phyloP scores from a whole-genome alignment of 2,113 vertebrate species.

The Hippocampus mohnikei region DNA sequence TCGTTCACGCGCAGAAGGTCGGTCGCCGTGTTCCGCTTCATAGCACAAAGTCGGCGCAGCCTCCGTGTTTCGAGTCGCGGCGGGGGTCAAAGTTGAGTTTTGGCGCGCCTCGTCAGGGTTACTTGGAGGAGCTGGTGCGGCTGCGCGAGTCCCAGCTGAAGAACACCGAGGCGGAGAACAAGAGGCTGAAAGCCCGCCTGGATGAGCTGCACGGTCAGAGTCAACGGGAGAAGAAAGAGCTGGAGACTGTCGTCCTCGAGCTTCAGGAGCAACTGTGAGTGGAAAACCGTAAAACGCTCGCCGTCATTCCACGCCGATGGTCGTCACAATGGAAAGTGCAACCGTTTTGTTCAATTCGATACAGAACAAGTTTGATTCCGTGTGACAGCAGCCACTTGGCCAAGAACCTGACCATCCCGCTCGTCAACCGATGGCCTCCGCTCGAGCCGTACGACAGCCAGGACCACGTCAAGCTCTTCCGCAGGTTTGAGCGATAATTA shows the following conservation, averaged over 20 bases:
- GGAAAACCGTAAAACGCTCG: not conserved
- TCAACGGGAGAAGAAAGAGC: slow-evolving; percentile 88
- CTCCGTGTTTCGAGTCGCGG: too few species aligned
- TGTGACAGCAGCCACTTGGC: slow-evolving; percentile 84
- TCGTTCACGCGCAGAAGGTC: slow-evolving; percentile 96
- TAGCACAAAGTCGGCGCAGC: too few species aligned
- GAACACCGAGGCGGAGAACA: slow-evolving; percentile 90
- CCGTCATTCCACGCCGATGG: not conserved
- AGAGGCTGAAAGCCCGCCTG: slow-evolving; percentile 81
- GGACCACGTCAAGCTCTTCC: slow-evolving; percentile 81
- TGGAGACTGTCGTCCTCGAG: slow-evolving; percentile 89
- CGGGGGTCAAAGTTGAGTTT: not conserved
- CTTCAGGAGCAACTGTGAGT: slow-evolving; percentile 94
- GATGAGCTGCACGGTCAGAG: slow-evolving; percentile 84
- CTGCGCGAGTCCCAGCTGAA: slow-evolving; percentile 95
- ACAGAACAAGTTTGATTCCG: slow-evolving; percentile 89
- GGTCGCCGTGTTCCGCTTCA: not conserved
- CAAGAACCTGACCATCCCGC: slow-evolving; percentile 82
- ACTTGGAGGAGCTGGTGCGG: slow-evolving; percentile 92
- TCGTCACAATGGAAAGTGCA: too few species aligned
- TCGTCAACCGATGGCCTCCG: slow-evolving; percentile 89
- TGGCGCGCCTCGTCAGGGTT: slow-evolving; percentile 74
- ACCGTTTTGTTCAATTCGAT: too few species aligned
- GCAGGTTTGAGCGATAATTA: slow-evolving; percentile 71
- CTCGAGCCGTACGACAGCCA: slow-evolving; percentile 77